Percentiles rank a stretch among this genome's conserved stretches.
phyloP scores from a whole-genome alignment of 2,797 vertebrate species.

The Australoheros facetus region DNA sequence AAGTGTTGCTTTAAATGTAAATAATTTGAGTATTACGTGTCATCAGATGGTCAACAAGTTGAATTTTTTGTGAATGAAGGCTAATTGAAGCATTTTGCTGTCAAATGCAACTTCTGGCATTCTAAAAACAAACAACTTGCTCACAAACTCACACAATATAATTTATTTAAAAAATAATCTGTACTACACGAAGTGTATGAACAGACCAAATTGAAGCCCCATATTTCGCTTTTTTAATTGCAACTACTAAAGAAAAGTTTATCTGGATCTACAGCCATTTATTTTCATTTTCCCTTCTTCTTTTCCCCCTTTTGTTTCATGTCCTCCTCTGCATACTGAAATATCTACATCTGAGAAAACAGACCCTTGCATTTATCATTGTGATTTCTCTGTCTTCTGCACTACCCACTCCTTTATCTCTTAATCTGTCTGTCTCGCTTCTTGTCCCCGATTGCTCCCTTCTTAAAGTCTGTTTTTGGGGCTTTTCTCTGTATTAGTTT shows the following conservation, averaged over 20 bases:
- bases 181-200: background rate
- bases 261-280: background rate
- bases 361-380: constrained; percentile 25
- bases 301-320: background rate
- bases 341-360: background rate
- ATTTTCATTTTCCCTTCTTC: background rate
- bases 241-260: background rate
- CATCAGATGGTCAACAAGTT: background rate
- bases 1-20: background rate
- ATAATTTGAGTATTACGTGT: background rate
- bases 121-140: background rate
- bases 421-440: constrained; percentile 37
- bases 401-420: constrained; percentile 11
- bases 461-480: constrained; percentile 28
- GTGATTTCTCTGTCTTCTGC: constrained; percentile 31
- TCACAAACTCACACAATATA: background rate
- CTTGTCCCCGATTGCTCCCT: background rate
- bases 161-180: background rate
- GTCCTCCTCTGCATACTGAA: background rate
- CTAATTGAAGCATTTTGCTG: fast-evolving
- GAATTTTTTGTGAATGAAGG: background rate
- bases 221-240: background rate
- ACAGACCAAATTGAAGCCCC: background rate
- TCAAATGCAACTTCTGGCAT: background rate
- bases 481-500: constrained; percentile 32